Percentiles rank a stretch among this genome's conserved stretches.
Evolutionary conservation across 2,888 invertebrate species (phyloP).

Genomic region (Strigamia transsilvanica): DNA sequence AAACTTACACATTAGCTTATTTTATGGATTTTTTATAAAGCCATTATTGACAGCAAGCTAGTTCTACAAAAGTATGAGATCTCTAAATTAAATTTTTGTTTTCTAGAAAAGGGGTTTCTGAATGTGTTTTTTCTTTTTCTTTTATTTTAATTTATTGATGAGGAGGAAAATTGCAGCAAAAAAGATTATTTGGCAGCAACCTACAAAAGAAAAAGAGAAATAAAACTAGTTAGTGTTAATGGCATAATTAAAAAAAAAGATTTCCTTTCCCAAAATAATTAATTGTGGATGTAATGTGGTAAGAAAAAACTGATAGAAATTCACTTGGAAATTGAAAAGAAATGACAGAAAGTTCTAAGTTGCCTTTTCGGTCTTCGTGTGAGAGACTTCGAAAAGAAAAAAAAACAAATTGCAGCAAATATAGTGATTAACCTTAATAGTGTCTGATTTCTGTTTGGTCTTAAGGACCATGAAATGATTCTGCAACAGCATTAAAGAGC

Average conservation of each 20-base stretch:
- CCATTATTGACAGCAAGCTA: background rate
- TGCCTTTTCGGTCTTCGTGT: too few species aligned
- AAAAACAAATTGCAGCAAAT: background rate
- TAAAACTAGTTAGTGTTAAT: background rate
- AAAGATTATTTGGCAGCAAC: conserved; percentile 4
- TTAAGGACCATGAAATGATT: too few species aligned
- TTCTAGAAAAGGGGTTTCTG: background rate
- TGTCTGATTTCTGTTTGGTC: too few species aligned
- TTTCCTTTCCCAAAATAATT: too few species aligned
- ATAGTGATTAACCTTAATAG: too few species aligned
- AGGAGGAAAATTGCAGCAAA: background rate
- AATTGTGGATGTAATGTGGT: too few species aligned
- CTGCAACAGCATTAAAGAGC: too few species aligned
- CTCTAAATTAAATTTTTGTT: background rate
- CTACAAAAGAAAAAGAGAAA: background rate
- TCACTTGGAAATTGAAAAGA: too few species aligned
- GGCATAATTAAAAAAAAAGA: too few species aligned
- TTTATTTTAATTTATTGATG: background rate
- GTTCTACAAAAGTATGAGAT: conserved; percentile 23
- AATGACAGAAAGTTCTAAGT: too few species aligned
- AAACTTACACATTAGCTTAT: background rate
- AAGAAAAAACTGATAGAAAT: too few species aligned
- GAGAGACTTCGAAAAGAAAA: too few species aligned
- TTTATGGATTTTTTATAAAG: background rate
- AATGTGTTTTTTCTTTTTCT: background rate